Conservation (phyloP, 2,797 vertebrate species). For the Microcaecilia unicolor region DNA sequence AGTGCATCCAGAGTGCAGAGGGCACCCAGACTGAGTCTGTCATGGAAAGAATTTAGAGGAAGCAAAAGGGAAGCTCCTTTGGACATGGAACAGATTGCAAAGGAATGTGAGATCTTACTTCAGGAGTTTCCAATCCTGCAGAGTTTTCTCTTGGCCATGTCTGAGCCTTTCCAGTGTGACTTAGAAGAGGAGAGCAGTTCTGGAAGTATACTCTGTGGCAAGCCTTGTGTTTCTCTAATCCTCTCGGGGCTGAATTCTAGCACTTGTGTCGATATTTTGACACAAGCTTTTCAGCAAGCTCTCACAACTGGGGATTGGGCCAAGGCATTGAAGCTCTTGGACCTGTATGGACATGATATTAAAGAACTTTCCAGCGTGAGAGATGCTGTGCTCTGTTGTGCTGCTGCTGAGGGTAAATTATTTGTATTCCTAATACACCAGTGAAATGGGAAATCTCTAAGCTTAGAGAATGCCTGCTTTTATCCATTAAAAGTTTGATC, state of each 20-base stretch:
- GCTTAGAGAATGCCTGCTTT: too few species aligned
- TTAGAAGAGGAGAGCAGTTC: slow-evolving; percentile 39
- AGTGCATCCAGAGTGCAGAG: slow-evolving; percentile 57
- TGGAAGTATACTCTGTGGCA: slow-evolving; percentile 63
- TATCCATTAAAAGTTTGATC: too few species aligned
- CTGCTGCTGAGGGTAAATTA: slow-evolving; percentile 70
- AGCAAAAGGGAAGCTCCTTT: slow-evolving; percentile 69
- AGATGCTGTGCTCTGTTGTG: slow-evolving; percentile 78
- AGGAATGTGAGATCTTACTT: slow-evolving; percentile 72
- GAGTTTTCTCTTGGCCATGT: slow-evolving; percentile 65
- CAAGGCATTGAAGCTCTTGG: slow-evolving; percentile 67
- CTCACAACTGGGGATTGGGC: slow-evolving; percentile 60
- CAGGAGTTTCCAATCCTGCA: slow-evolving; percentile 72
- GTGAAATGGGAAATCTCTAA: too few species aligned
- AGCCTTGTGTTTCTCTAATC: slow-evolving; percentile 54
- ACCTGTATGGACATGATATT: slow-evolving; percentile 64
- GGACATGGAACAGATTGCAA: slow-evolving; percentile 71
- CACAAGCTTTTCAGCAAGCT: slow-evolving; percentile 71
- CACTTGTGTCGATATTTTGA: slow-evolving; percentile 50
- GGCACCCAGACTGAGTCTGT: slow-evolving; percentile 60
- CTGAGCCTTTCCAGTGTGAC: slow-evolving; percentile 55
- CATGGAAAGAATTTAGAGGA: slow-evolving; percentile 78
- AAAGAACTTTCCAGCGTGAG: slow-evolving; percentile 55
- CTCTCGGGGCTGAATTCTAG: slow-evolving; percentile 72
- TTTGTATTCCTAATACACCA: too few species aligned